Percentiles rank a stretch among this genome's conserved stretches.
Evolutionary conservation across 2,113 vertebrate species (phyloP).

Genomic region (Xyrauchen texanus): DNA sequence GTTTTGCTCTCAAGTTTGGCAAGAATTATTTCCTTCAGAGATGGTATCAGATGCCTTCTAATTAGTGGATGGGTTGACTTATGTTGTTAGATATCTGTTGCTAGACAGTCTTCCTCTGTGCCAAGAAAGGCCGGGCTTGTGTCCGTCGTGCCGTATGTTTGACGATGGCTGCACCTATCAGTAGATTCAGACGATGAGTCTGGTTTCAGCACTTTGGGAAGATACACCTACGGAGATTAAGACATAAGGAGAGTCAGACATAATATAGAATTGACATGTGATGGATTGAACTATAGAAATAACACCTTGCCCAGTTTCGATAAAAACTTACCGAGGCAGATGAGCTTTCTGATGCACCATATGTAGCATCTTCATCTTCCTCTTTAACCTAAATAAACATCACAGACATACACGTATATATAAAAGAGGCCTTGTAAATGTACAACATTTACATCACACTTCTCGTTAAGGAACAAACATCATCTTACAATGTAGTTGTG

Average conservation of each 20-base stretch:
- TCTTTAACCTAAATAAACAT: slow-evolving; percentile 63
- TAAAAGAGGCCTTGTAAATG: too few relatives aligned
- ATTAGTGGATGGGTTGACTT: neutral
- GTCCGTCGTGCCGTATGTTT: slow-evolving; percentile 45
- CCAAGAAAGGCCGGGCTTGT: slow-evolving; percentile 9
- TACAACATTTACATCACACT: too few relatives aligned
- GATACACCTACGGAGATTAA: slow-evolving; percentile 77
- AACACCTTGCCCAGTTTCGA: too few relatives aligned
- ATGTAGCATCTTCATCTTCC: slow-evolving; percentile 55
- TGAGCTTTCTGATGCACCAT: slow-evolving; percentile 31
- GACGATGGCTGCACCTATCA: neutral
- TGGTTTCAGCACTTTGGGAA: slow-evolving; percentile 77
- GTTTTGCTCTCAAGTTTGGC: too few relatives aligned
- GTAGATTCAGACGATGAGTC: slow-evolving; percentile 1
- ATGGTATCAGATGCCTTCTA: neutral
- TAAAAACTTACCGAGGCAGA: slow-evolving; percentile 48
- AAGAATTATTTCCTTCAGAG: too few relatives aligned
- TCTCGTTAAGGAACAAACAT: neutral
- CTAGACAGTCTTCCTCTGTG: slow-evolving; percentile 2
- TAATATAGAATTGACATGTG: too few relatives aligned
- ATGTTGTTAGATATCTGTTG: neutral
- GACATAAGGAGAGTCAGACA: neutral
- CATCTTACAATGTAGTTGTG: slow-evolving; percentile 84
- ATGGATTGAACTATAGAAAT: too few relatives aligned
- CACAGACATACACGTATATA: neutral